A percentile compares a stretch with the other conserved stretches of the same genome.
These are phyloP conservation scores for Anaspis maculata DNA, from an alignment of 2,888 invertebrate species.

Conservation along the genomic window DNA sequence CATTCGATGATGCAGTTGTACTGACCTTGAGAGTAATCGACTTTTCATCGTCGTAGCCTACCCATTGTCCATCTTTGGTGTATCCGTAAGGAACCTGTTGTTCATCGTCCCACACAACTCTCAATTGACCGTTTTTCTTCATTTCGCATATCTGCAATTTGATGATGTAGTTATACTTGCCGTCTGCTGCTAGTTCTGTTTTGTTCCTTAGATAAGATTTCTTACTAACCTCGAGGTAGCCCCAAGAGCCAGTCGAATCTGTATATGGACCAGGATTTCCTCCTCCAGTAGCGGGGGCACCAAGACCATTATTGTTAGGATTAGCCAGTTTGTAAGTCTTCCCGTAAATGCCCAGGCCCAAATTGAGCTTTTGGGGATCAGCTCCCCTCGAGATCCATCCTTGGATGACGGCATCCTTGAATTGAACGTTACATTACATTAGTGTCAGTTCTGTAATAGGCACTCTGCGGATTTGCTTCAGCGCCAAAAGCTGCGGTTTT, in stretches of 20 bases:
- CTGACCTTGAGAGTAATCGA: conserved; percentile 51
- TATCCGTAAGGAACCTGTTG: conserved; percentile 57
- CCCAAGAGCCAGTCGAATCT: conserved; percentile 43
- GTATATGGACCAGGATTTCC: conserved; percentile 59
- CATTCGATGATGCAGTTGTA: too few relatives aligned
- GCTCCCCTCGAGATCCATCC: conserved; percentile 51
- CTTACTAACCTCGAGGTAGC: conserved; percentile 28
- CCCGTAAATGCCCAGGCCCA: conserved; percentile 67
- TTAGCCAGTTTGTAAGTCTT: conserved; percentile 52
- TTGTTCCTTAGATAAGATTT: too few relatives aligned
- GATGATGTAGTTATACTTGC: too few relatives aligned
- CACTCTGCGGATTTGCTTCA: too few relatives aligned
- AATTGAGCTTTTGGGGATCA: conserved; percentile 52
- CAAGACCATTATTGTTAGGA: conserved; percentile 40
- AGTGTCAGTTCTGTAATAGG: too few relatives aligned
- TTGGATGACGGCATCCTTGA: conserved; percentile 34
- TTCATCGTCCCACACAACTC: conserved; percentile 43
- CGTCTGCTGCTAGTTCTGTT: too few relatives aligned
- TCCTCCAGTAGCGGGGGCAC: conserved; percentile 48
- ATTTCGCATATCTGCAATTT: too few relatives aligned
- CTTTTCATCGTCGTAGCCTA: conserved; percentile 58
- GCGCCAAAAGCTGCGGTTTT: too few relatives aligned
- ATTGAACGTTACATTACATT: too few relatives aligned
- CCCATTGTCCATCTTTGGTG: conserved; percentile 53
- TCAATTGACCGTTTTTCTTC: conserved; percentile 45